Evolutionary conservation across 92 coral and sea anemone genomes (phyloP).

Genomic region (Chrysogorgia sp.): DNA sequence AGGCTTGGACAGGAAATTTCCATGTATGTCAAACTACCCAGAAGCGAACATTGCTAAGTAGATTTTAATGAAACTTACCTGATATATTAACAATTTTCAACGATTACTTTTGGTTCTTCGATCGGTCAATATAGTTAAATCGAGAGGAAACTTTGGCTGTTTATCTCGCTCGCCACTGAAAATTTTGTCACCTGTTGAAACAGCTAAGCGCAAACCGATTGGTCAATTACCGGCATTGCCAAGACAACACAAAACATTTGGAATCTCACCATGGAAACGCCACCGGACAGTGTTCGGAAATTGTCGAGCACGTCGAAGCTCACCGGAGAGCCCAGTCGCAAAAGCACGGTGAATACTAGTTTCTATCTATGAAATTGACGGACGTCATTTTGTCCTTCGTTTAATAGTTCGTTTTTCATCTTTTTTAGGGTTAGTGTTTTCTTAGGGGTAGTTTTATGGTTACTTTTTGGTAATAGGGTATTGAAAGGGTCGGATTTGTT

Average conservation of each 20-base stretch:
- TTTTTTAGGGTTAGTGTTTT: too few relatives aligned
- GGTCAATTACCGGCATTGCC: conserved; percentile 11
- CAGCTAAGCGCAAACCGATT: conserved; percentile 27
- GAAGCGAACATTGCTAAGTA: too few relatives aligned
- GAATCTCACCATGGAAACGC: conserved; percentile 21
- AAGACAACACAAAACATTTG: conserved; percentile 42
- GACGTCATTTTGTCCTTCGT: too few relatives aligned
- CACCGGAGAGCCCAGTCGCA: neutral
- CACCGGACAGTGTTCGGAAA: neutral
- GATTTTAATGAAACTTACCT: too few relatives aligned
- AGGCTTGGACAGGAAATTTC: too few relatives aligned
- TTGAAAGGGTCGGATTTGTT: too few relatives aligned
- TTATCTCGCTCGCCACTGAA: neutral
- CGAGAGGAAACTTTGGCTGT: neutral
- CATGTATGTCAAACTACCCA: too few relatives aligned
- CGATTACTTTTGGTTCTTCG: neutral
- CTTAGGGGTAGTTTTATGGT: too few relatives aligned
- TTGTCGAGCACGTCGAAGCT: neutral
- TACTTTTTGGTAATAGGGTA: too few relatives aligned
- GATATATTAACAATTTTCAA: neutral
- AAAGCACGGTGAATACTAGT: neutral
- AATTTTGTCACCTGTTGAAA: conserved; percentile 19
- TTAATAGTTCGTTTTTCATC: too few relatives aligned
- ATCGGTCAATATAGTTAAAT: neutral
- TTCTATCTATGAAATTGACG: too few relatives aligned